A percentile compares a stretch with the other conserved stretches of the same genome.
These are phyloP conservation scores for Arothron firmamentum DNA, from an alignment of 2,113 vertebrate species.

Conservation along the genomic window DNA sequence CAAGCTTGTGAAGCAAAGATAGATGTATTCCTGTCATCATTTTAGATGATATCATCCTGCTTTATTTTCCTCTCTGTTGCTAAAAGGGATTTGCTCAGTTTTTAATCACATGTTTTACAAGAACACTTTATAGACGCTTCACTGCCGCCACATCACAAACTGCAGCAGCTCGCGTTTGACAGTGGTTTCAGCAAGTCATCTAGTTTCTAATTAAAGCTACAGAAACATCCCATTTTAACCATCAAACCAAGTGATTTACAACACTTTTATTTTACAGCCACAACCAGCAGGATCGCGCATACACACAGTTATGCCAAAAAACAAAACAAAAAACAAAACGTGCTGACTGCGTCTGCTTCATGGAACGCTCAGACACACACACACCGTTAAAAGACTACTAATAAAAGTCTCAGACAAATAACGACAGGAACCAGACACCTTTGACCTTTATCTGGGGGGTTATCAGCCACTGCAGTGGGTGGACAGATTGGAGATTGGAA, in stretches of 20 bases:
- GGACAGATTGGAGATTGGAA: slow-evolving; percentile 9
- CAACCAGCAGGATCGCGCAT: neutral
- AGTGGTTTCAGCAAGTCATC: neutral
- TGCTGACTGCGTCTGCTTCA: too few relatives aligned
- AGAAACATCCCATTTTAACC: neutral
- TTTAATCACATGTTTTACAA: neutral
- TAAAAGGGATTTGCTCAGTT: neutral
- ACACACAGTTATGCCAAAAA: neutral
- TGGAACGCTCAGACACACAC: too few relatives aligned
- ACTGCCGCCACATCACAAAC: slow-evolving; percentile 12
- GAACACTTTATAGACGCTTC: neutral
- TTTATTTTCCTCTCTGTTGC: neutral
- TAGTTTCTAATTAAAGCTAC: neutral
- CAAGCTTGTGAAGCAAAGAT: too few relatives aligned
- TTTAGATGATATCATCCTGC: too few relatives aligned
- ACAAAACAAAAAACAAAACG: too few relatives aligned
- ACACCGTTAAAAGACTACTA: neutral
- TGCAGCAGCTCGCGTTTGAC: neutral
- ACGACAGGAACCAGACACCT: slow-evolving; percentile 8
- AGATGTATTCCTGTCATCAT: too few relatives aligned
- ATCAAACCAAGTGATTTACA: neutral
- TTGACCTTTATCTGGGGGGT: slow-evolving; percentile 4
- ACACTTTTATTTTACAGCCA: neutral
- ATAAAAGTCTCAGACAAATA: neutral
- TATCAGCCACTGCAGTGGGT: neutral